Evolutionary conservation across 2,113 vertebrate genomes (phyloP).

Genomic region (Mobula birostris): DNA sequence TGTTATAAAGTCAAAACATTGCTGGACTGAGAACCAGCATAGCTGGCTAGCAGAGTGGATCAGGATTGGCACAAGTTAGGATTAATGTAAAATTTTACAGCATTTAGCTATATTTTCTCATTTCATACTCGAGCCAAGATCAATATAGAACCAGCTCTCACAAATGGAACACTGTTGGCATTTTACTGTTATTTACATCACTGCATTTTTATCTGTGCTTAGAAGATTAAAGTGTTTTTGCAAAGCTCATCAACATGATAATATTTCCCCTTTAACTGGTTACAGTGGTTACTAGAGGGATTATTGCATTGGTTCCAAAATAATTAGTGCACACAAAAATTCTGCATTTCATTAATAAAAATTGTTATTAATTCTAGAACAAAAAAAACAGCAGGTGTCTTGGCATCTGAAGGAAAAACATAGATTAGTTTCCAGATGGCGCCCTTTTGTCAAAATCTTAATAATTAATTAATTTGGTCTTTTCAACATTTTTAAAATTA

Average conservation of each 20-base stretch:
- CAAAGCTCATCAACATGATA: not conserved
- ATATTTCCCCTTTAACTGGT: not conserved
- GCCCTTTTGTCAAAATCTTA: not conserved
- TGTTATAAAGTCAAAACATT: not conserved
- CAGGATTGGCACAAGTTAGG: not conserved
- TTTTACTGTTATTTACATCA: not conserved
- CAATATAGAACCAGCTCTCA: not conserved
- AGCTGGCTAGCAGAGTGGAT: not conserved
- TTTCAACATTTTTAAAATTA: constrained; percentile 2
- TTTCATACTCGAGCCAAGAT: not conserved
- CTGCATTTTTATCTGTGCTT: not conserved
- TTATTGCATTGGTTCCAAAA: constrained; percentile 4
- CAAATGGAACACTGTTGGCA: not conserved
- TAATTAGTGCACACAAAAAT: not conserved
- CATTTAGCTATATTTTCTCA: not conserved
- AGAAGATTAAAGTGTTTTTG: not conserved
- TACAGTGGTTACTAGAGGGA: not conserved
- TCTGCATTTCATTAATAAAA: constrained; percentile 12
- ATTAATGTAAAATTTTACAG: not conserved
- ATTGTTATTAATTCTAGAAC: not conserved
- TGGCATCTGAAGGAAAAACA: constrained; percentile 22
- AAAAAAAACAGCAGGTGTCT: not conserved
- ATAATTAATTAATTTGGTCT: not conserved
- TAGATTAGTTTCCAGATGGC: constrained; percentile 19
- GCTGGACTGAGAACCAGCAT: too few species aligned